Conservation (phyloP, 1,140 invertebrate species). For the Ceratina australensis region DNA sequence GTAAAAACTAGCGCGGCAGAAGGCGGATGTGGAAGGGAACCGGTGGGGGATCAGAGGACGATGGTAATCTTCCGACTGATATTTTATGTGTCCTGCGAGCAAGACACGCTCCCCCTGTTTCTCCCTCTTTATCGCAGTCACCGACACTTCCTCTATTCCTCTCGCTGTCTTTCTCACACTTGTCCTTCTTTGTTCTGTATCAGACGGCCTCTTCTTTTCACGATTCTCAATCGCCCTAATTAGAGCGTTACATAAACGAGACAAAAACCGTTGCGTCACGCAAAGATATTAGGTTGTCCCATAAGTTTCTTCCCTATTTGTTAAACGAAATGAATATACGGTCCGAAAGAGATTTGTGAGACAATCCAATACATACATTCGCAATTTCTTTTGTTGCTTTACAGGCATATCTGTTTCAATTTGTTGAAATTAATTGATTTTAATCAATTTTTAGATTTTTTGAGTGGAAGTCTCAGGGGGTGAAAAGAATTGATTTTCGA, state of each 20-base stretch:
- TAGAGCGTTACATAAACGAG: neutral
- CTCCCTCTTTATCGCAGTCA: conserved; percentile 5
- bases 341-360: too few relatives aligned
- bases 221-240: conserved; percentile 17
- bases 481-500: too few relatives aligned
- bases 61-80: conserved; percentile 70
- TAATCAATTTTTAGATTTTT: too few relatives aligned
- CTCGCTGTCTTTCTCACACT: conserved; percentile 34
- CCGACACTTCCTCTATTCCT: conserved; percentile 26
- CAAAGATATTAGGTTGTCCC: too few relatives aligned
- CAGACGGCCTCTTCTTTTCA: conserved; percentile 1
- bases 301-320: too few relatives aligned
- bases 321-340: too few relatives aligned
- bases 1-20: conserved; percentile 67
- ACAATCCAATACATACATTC: too few relatives aligned
- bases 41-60: conserved; percentile 52
- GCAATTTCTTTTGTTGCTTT: too few relatives aligned
- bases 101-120: conserved; percentile 36
- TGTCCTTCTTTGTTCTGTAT: conserved; percentile 41
- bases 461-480: too few relatives aligned
- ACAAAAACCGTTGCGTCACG: neutral
- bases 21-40: conserved; percentile 62
- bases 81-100: conserved; percentile 67
- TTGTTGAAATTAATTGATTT: too few relatives aligned
- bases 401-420: too few relatives aligned